phyloP scores from a whole-genome alignment of 2,113 vertebrate species.

The Heliornis fulica region DNA sequence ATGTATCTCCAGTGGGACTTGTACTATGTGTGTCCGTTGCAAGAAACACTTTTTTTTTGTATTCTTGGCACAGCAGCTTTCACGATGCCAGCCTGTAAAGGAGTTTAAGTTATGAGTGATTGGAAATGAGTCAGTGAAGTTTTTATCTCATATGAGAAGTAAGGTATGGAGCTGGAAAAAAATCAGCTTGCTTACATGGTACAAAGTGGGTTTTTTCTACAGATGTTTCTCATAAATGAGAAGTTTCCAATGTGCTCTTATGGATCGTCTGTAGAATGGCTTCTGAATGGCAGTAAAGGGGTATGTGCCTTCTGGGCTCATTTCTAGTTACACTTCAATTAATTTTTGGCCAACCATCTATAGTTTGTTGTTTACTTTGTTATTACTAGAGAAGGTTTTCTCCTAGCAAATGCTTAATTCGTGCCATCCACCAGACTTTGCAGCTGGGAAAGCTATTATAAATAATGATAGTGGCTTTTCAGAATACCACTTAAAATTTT shows the following conservation, averaged over 20 bases:
- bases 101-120: not conserved
- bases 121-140: not conserved
- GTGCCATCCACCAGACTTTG: conserved; percentile 11
- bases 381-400: not conserved
- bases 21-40: rapidly evolving
- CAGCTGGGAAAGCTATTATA: conserved; percentile 58
- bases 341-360: not conserved
- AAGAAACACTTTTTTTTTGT: not conserved
- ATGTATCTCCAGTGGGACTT: not conserved
- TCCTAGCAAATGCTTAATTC: conserved; percentile 29
- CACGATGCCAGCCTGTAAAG: not conserved
- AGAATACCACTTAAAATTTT: conserved; percentile 47
- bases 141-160: not conserved
- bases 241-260: not conserved
- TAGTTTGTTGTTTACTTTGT: not conserved
- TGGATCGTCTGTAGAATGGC: not conserved
- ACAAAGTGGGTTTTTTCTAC: not conserved
- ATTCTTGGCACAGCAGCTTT: not conserved
- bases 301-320: not conserved
- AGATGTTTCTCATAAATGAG: not conserved
- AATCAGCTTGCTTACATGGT: not conserved
- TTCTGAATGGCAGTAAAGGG: not conserved
- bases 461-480: conserved; percentile 61
- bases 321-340: not conserved
- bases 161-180: not conserved